Conservation (phyloP, 2,113 vertebrate species). For the Tursiops truncatus region DNA sequence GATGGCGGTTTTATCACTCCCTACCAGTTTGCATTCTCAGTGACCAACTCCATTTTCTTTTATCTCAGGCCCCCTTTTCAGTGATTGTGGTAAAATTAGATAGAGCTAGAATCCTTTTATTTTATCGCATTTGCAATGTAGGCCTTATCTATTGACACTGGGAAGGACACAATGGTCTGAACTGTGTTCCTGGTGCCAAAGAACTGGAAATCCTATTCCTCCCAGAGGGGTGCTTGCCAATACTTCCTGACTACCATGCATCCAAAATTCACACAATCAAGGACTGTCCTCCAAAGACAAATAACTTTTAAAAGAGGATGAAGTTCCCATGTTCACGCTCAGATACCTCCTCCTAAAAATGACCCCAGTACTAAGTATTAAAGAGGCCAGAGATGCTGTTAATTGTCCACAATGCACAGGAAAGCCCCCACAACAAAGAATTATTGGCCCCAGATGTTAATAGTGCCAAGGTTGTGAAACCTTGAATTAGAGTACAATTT, state of each 20-base stretch:
- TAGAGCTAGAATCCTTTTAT: conserved; percentile 23
- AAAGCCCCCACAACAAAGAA: not conserved
- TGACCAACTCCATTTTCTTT: conserved; percentile 8
- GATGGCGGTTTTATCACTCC: conserved; percentile 12
- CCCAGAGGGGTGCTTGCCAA: not conserved
- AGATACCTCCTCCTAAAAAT: not conserved
- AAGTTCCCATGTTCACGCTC: not conserved
- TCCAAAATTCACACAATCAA: not conserved
- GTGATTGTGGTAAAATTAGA: not conserved
- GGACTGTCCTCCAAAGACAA: not conserved
- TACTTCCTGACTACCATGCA: not conserved
- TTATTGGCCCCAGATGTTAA: not conserved
- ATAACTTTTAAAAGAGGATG: not conserved
- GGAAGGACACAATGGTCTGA: not conserved
- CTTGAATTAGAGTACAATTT: not conserved
- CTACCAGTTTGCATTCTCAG: not conserved
- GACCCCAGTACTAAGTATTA: not conserved
- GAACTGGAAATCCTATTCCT: not conserved
- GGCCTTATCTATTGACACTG: not conserved
- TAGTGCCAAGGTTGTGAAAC: not conserved
- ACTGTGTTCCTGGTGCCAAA: not conserved
- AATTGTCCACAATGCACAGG: not conserved
- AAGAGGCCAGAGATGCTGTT: not conserved
- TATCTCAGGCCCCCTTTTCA: conserved; percentile 15
- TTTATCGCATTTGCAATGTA: not conserved